Evolutionary conservation across 1,140 invertebrate genomes (phyloP).

Genomic region (Harpegnathos saltator): DNA sequence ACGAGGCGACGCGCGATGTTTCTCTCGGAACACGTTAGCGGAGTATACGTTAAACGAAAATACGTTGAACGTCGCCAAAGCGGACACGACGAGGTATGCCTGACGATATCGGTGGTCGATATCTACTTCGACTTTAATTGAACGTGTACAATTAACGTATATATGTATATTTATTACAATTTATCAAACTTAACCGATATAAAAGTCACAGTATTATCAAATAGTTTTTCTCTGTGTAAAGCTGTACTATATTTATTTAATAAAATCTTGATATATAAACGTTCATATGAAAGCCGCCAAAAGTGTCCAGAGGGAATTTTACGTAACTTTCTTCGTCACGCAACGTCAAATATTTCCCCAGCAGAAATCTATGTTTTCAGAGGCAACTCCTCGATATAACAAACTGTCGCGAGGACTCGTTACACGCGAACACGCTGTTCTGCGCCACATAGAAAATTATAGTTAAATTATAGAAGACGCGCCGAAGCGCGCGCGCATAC

Average conservation of each 20-base stretch:
- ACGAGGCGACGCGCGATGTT: slow-evolving; percentile 15
- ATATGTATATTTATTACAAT: slow-evolving; percentile 58
- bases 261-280: slow-evolving; percentile 71
- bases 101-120: slow-evolving; percentile 46
- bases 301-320: background rate
- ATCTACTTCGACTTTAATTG: slow-evolving; percentile 35
- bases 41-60: background rate
- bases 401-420: no score
- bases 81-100: background rate
- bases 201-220: slow-evolving; percentile 67
- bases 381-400: no score
- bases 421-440: no score
- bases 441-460: background rate
- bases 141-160: slow-evolving; percentile 33
- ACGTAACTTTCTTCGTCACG: slow-evolving; percentile 5
- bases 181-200: slow-evolving; percentile 60
- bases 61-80: background rate
- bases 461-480: background rate
- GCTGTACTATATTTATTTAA: slow-evolving; percentile 78
- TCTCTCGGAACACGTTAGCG: background rate
- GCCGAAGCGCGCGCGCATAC: background rate
- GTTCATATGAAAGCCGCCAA: slow-evolving; percentile 27
- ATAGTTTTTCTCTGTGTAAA: slow-evolving; percentile 75
- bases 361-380: no score
- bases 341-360: background rate